Base-by-base conservation (phyloP, 2,888 invertebrate species). In the Adineta ricciae region DNA sequence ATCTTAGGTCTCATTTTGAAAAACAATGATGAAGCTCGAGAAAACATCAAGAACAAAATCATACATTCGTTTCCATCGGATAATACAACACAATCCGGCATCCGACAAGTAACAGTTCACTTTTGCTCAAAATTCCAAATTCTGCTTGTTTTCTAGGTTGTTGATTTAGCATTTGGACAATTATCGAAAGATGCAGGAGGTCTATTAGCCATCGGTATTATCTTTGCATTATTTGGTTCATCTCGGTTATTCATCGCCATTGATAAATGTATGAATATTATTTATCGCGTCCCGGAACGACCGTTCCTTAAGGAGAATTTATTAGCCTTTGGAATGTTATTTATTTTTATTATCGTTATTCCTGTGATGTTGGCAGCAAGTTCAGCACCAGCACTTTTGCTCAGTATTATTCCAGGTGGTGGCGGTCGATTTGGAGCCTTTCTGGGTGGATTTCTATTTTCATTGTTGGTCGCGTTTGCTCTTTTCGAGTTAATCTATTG, bases 261-360 rank as follows among this genome's bases (percentile, higher is more conserved):
- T 78, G 38, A 38, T 38, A 21, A 41, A 41, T 78, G 78, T 41
- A 78, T 78, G 78, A 78, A 36, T 24, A 78, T 78, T 78, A 19
- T 78, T n/a, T 78, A 78, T 78, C 78, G 78, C 3, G 36, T 78
- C 38, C 78, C 38, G 4, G 41, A 78, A 78, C 41, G 78, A 14
- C 36, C 78, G 41, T 78, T 78, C 41, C n/a, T 78, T 7, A 21
- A 14, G 9, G 14, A 78, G 41, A 78, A 38, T 78, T 0, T 41
- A n/a, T 41, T 78, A 24, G 78, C 78, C 4, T 41, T 78, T n/a
- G 78, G 78, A 78, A 78, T 78, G 78, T n/a, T 78, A 24, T 41
- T 78, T 24, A 0, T 38, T 36, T 78, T 38, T 41, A 38, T 78
- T 41, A 41, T 32, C 16, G n/a, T 78, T 2, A 78, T 78, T 9